Evolutionary conservation across 2,797 vertebrate species (phyloP), one percentile per base, ranked within the genome.

Genomic region (Brotula barbata): DNA sequence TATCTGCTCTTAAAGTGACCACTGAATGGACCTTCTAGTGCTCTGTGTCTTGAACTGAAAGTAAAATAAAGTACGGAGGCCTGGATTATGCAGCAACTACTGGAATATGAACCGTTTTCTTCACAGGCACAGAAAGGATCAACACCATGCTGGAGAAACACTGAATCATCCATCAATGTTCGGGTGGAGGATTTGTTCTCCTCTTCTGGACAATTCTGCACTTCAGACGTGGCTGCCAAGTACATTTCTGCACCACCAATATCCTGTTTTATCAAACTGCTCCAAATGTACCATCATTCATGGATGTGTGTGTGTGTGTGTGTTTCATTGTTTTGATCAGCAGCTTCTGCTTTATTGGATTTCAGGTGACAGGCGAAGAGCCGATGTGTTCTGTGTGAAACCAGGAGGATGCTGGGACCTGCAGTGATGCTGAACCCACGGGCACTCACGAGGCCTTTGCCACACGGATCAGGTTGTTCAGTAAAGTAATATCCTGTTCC

Each of bases 401-500:
- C 11, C 4, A 10, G 36, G 28, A 42, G 45, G 19, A 11, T 17
- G 16, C 28, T 7, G 3, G 25, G 25, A 31, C 17, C 9, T 50
- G 3, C 37, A 28, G 6, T 12, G 9, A 13, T 17, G 10, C 23
- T 39, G 5, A 47, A 45, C n/a, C 49, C 5, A 14, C 1, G 2
- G 36, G 31, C 25, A 51, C 17, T 7, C 15, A 15, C 41, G 10
- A 9, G 22, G 28, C n/a, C n/a, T 54, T 47, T 7, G 5, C 45
- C 8, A 13, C 12, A 22, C 17, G 19, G 58, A 33, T 39, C 49
- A 7, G 19, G 49, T 39, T 48, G 10, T 62, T 62, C 17, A 47
- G 21, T 47, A 31, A 20, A 28, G 39, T 57, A 62, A 73, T 65
- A 50, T 73, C 61, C 45, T 51, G 46, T 34, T 40, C 41, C 22